Evolutionary conservation across 2,797 vertebrate species (phyloP).

Genomic region (Channa striata): DNA sequence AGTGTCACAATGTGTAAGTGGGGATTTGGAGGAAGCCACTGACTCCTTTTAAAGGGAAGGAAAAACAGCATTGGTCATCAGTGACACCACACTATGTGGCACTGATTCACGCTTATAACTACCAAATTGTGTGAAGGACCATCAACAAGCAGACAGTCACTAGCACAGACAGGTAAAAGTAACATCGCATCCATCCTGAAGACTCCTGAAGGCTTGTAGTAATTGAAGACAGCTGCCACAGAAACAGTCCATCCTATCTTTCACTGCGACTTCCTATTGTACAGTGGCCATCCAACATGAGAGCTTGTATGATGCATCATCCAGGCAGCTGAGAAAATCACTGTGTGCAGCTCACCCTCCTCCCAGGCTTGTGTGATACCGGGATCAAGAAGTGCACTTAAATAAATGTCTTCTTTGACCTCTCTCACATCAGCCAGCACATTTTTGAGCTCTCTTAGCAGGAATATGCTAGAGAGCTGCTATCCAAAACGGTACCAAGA

Average conservation of each 20-base stretch:
- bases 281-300: not conserved
- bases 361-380: not conserved
- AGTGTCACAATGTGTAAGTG: conserved; percentile 20
- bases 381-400: conserved; percentile 26
- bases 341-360: conserved; percentile 1
- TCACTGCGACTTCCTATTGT: conserved; percentile 5
- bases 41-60: conserved; percentile 16
- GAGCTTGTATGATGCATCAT: conserved; percentile 16
- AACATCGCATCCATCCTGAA: conserved; percentile 11
- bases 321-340: conserved; percentile 29
- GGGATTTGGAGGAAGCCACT: conserved; percentile 1
- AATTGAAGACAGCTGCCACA: conserved; percentile 2
- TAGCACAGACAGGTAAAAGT: not conserved
- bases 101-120: conserved; percentile 13
- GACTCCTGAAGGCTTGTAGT: not conserved
- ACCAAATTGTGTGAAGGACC: conserved; percentile 14
- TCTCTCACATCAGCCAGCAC: conserved; percentile 11
- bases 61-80: conserved; percentile 20
- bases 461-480: conserved; percentile 10
- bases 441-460: conserved; percentile 5
- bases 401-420: conserved; percentile 20
- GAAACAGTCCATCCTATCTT: conserved; percentile 3
- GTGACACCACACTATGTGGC: conserved; percentile 3
- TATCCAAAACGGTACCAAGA: not conserved
- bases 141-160: conserved; percentile 21